Evolutionary conservation across 2,888 invertebrate species (phyloP).

Genomic region (Volucella bombylans): DNA sequence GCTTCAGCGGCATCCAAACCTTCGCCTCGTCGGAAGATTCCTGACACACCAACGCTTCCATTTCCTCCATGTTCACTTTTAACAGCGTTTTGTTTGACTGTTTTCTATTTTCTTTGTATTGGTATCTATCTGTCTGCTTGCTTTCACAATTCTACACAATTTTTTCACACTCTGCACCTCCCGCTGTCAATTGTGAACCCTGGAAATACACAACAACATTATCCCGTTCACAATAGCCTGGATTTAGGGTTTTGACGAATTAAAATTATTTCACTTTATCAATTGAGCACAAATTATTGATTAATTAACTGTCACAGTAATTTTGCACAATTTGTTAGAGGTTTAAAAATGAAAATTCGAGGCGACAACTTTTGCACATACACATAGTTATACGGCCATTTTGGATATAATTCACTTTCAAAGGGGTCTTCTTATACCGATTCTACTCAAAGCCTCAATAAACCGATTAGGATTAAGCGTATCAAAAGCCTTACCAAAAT

Average conservation of each 20-base stretch:
- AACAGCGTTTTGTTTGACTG: neutral
- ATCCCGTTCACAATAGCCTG: constrained; percentile 70
- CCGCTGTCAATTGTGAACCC: constrained; percentile 71
- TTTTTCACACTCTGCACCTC: constrained; percentile 6
- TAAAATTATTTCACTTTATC: constrained; percentile 58
- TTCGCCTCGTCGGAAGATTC: constrained; percentile 31
- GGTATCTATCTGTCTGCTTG: neutral
- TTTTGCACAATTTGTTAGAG: constrained; percentile 23
- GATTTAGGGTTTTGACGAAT: constrained; percentile 48
- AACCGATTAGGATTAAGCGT: too few relatives aligned
- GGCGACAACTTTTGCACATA: constrained; percentile 43
- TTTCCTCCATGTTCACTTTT: constrained; percentile 40
- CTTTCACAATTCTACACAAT: neutral
- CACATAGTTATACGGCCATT: constrained; percentile 69
- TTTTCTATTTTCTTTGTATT: neutral
- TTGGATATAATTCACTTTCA: constrained; percentile 47
- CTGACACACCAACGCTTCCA: constrained; percentile 27
- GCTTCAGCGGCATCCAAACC: constrained; percentile 29
- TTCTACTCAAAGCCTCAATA: too few relatives aligned
- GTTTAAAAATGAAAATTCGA: constrained; percentile 35
- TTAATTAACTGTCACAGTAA: neutral
- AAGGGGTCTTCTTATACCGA: too few relatives aligned
- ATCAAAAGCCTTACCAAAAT: too few relatives aligned
- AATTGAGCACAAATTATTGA: constrained; percentile 2
- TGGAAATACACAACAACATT: constrained; percentile 71